Conservation (phyloP, 2,888 invertebrate genomes). For the Ophraella communa region DNA sequence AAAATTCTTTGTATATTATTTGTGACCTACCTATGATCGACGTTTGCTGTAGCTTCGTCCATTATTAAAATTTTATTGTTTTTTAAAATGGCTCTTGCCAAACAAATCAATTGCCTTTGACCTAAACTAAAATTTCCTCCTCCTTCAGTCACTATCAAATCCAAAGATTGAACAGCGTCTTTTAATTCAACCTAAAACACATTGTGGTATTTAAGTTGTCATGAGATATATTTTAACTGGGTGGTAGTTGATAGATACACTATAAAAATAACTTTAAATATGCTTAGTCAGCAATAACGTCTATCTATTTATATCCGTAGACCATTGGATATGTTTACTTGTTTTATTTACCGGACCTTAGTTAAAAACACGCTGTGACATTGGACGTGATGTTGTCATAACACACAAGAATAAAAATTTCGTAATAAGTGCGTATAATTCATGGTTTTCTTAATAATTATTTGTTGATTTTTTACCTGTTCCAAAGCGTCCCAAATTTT, state of each 20-base stretch:
- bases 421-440: not conserved
- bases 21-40: constrained; percentile 74
- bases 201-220: too few species aligned
- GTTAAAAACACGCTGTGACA: too few species aligned
- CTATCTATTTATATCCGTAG: not conserved
- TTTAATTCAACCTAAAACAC: constrained; percentile 81
- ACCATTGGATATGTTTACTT: too few species aligned
- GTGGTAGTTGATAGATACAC: too few species aligned
- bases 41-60: constrained; percentile 92
- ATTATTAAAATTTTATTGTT: constrained; percentile 81
- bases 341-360: too few species aligned
- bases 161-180: constrained; percentile 68
- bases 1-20: too few species aligned
- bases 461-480: too few species aligned
- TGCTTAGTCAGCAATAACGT: too few species aligned
- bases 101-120: constrained; percentile 84
- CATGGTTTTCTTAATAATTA: too few species aligned
- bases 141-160: constrained; percentile 73
- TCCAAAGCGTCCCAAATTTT: constrained; percentile 80
- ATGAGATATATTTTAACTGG: too few species aligned
- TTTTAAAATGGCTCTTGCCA: constrained; percentile 83
- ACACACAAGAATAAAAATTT: not conserved
- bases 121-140: constrained; percentile 87
- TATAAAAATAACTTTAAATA: constrained; percentile 1
- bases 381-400: too few species aligned